phyloP scores from a whole-genome alignment of 1,140 invertebrate genomes.

The Carposina sasakii region DNA sequence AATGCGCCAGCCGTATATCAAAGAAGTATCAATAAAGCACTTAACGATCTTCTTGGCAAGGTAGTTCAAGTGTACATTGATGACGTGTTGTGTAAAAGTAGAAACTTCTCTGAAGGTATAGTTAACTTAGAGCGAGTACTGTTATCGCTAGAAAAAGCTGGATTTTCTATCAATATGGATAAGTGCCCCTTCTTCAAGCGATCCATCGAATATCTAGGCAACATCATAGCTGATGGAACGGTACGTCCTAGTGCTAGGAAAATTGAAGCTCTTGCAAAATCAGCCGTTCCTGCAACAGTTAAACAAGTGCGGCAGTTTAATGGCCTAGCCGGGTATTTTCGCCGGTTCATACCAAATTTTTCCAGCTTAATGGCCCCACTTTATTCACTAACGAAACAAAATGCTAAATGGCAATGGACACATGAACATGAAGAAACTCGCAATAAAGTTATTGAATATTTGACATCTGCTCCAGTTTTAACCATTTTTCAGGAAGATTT shows the following conservation, averaged over 20 bases:
- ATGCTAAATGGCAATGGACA: conserved; percentile 5
- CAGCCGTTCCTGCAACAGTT: conserved; percentile 20
- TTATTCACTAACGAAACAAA: conserved; percentile 2
- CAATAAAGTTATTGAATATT: neutral
- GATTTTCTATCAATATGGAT: conserved; percentile 13
- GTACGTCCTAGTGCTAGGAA: conserved; percentile 7
- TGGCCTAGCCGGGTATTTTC: conserved; percentile 21
- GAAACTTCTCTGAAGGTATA: conserved; percentile 16
- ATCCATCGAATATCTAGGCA: conserved; percentile 17
- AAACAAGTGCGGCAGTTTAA: conserved; percentile 14
- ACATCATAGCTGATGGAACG: neutral
- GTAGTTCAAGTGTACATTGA: conserved; percentile 37
- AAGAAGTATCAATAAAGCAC: conserved; percentile 17
- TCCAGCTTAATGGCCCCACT: conserved; percentile 14
- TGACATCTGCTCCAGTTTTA: conserved; percentile 6
- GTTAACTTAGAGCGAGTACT: conserved; percentile 6
- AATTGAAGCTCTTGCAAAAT: conserved; percentile 13
- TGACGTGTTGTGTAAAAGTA: conserved; percentile 24
- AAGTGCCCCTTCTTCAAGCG: conserved; percentile 11
- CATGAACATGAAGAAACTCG: conserved; percentile 14
- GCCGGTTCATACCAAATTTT: conserved; percentile 28
- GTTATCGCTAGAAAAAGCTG: conserved; percentile 6
- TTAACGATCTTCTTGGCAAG: conserved; percentile 8
- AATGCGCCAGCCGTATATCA: conserved; percentile 35
- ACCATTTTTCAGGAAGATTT: conserved; percentile 9